Evolutionary conservation across 2,113 vertebrate species (phyloP), one percentile per base, ranked within the genome.

Genomic region (Actenoides hombroni): DNA sequence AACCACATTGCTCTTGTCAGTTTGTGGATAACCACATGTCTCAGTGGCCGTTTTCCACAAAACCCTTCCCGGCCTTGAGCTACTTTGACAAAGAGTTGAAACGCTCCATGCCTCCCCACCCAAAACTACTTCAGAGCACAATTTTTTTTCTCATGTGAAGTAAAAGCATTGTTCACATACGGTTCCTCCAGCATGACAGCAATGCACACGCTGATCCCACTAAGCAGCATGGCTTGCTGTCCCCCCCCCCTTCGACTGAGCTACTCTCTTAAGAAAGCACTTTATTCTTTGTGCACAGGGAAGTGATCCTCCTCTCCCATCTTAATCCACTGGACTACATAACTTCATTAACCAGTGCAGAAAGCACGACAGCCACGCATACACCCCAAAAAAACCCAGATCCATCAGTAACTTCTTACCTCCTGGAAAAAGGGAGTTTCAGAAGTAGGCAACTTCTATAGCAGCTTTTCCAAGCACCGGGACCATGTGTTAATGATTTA

Each of bases 11-110:
- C 16, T 18, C 42, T 24, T 23, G 3, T 25, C 4, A 0, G 29
- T 33, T 26, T 26, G 68, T 8, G 63, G 61, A 42, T 37, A 76
- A 65, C 19, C 26, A 16, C 5, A 0, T 0, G 1, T 28, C 59
- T 46, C 6, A 56, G 20, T 4, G 1, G 0, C 23, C 2, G 0
- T 5, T 56, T 75, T 31, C 35, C 51, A 24, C 28, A 56, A 20
- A 77, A 56, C 20, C 26, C 20, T 23, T 37, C 42, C 13, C 51
- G 42, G 54, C 42, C 67, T 75, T 2, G 1, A 49, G 57, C 31
- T 71, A 39, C 19, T 81, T 35, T 5, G 1, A 26, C 7, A 6
- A 64, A 85, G 31, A 39, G 24, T 3, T 35, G 24, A 65, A 76
- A 51, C 18, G 13, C 24, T 21, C 13, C 9, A 71, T 59, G 39